Evolutionary conservation across 2,888 invertebrate genomes (phyloP), one percentile per base, ranked within the genome.

Genomic region (Stenurella melanura): DNA sequence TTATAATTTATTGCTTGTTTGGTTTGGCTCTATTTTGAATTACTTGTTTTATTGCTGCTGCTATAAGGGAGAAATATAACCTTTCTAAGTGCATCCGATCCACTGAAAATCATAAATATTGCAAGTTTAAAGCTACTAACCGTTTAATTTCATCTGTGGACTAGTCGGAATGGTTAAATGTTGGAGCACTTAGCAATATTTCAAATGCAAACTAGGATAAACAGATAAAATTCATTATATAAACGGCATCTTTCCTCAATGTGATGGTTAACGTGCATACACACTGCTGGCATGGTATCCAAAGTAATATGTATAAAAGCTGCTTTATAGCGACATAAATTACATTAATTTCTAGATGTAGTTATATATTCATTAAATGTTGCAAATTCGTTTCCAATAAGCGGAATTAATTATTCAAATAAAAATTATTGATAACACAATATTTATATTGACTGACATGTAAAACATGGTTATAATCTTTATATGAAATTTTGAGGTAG

Each of bases 1-100:
- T 67, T 67, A 67, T 67, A 67, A 67, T 26, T 19, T 67, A 67
- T 67, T 18, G 50, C 54, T 56, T 66, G 50, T 67, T 54, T 66
- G 42, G 38, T 19, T 26, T 10, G 42, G 66, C 21, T 54, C 26
- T 54, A 54, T 21, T 67, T 10, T 66, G 42, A 50, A 66, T 19
- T 21, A 3, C 58, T 50, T 58, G 58, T 58, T 58, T 58, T 58
- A 58, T 12, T 50, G 50, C 50, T 7, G 12, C 5, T 15, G 50
- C 15, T 50, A 17, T n/a, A 50, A 50, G 50, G 50, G 50, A 50
- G 50, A 50, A 50, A 50, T 50, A 50, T 50, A n/a, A 50, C 50
- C 50, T 50, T 50, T n/a, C 50, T 50, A 50, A 50, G 50, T 50
- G 50, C 50, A 50, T 15, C 50, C n/a, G n/a, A 50, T 50, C 15